Conservation (phyloP, 2,888 invertebrate genomes). For the Nysson spinosus region DNA sequence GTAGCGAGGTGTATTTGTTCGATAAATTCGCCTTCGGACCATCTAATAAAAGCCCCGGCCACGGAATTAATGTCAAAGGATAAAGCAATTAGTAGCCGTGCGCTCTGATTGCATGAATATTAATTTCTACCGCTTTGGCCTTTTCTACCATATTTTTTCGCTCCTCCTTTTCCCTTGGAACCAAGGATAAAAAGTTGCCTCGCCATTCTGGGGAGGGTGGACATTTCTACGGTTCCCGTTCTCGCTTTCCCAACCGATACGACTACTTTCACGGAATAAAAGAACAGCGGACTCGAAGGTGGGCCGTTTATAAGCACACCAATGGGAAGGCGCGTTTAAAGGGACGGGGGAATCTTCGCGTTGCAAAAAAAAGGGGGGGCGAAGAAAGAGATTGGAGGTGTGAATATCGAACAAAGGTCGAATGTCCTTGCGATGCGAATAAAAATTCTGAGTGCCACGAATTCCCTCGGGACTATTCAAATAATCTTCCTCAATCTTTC, state of each 20-base stretch:
- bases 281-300: not conserved
- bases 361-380: too few species aligned
- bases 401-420: too few species aligned
- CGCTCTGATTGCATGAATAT: slow-evolving; percentile 50
- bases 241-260: slow-evolving; percentile 6
- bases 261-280: slow-evolving; percentile 10
- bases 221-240: not conserved
- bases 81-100: slow-evolving; percentile 41
- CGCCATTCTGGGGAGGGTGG: not conserved
- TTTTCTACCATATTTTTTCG: not conserved
- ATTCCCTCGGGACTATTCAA: too few species aligned
- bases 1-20: slow-evolving; percentile 1
- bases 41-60: slow-evolving; percentile 22
- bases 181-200: slow-evolving; percentile 5
- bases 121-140: slow-evolving; percentile 40
- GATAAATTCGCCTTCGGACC: slow-evolving; percentile 19
- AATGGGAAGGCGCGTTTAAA: not conserved
- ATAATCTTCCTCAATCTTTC: too few species aligned
- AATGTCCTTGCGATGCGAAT: too few species aligned
- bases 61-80: slow-evolving; percentile 43
- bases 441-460: too few species aligned
- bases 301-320: not conserved
- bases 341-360: slow-evolving; percentile 34
- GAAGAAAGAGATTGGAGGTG: too few species aligned
- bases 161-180: slow-evolving; percentile 2